Evolutionary conservation across 2,797 vertebrate genomes (phyloP).

Genomic region (Dromococcyx pavoninus): DNA sequence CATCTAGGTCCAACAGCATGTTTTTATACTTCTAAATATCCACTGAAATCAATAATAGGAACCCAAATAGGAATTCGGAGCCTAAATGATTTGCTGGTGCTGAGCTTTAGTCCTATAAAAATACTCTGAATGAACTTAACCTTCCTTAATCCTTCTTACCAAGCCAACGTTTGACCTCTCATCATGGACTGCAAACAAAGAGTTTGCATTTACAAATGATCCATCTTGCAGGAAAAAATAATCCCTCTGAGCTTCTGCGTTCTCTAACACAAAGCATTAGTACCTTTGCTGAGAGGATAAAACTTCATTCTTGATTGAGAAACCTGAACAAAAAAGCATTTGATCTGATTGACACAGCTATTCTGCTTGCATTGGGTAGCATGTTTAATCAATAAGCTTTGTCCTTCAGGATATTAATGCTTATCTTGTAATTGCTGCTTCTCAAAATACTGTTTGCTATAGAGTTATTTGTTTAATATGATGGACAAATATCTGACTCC

Average conservation of each 20-base stretch:
- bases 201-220: conserved; percentile 22
- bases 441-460: neutral
- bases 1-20: neutral
- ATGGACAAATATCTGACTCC: neutral
- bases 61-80: neutral
- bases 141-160: conserved; percentile 28
- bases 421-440: neutral
- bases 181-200: neutral
- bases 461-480: neutral
- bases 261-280: neutral
- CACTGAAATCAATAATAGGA: neutral
- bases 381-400: conserved; percentile 39
- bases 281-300: conserved; percentile 10
- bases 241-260: neutral
- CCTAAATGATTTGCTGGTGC: neutral
- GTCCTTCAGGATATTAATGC: conserved; percentile 4
- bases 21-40: neutral
- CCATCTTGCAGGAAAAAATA: neutral
- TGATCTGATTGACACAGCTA: neutral
- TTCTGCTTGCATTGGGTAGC: neutral
- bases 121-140: neutral
- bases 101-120: neutral
- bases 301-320: neutral
- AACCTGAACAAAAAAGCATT: neutral
- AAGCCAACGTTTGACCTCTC: neutral